Conservation (phyloP, 2,888 invertebrate species). For the Torymus texanus region DNA sequence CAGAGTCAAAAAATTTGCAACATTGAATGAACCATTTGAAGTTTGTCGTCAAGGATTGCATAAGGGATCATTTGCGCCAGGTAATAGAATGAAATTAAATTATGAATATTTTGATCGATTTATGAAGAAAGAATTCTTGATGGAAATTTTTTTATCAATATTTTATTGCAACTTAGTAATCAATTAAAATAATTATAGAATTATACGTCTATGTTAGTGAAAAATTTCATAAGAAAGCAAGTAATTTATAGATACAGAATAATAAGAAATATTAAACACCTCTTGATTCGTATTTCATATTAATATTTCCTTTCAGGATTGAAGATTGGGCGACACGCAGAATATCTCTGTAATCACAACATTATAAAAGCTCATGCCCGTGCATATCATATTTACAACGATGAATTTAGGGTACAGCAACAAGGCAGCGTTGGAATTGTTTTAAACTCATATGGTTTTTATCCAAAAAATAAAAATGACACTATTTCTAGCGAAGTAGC, state of each 20-base stretch:
- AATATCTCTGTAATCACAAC: constrained; percentile 83
- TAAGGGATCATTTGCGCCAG: constrained; percentile 61
- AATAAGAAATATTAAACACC: no score
- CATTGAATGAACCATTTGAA: not conserved
- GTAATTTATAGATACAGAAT: no score
- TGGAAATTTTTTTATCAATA: no score
- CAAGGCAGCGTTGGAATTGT: constrained; percentile 75
- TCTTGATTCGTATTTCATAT: no score
- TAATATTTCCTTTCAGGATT: not conserved
- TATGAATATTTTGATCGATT: no score
- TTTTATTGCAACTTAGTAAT: no score
- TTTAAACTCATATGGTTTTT: constrained; percentile 33
- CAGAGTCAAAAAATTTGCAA: not conserved
- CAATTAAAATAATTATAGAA: no score
- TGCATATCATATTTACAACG: constrained; percentile 81
- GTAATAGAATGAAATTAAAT: not conserved
- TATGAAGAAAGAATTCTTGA: no score
- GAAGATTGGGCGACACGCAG: not conserved
- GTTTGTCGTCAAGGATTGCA: constrained; percentile 77
- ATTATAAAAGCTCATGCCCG: constrained; percentile 84
- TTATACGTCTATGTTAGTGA: no score
- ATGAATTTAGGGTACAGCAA: constrained; percentile 78
- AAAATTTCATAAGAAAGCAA: no score
- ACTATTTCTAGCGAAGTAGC: constrained; percentile 50
- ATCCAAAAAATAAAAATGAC: constrained; percentile 52